phyloP scores from a whole-genome alignment of 2,888 invertebrate genomes.

The Petrolisthes manimaculis region DNA sequence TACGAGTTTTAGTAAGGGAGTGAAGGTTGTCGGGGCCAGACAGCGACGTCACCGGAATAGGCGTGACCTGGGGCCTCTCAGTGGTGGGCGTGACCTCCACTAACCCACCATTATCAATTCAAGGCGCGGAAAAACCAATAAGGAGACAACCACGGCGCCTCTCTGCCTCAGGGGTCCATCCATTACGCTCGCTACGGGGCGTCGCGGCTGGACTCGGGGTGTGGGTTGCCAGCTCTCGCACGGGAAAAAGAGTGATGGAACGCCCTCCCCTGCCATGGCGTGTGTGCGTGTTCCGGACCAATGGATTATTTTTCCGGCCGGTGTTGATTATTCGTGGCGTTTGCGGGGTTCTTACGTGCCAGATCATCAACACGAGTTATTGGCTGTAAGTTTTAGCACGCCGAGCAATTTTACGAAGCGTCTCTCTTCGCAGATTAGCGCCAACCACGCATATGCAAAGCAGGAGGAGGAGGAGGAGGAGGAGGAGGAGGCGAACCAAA shows the following conservation, averaged over 20 bases:
- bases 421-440: conserved; percentile 26
- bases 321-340: conserved; percentile 56
- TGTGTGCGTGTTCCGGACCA: conserved; percentile 46
- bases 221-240: conserved; percentile 54
- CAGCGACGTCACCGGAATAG: conserved; percentile 19
- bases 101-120: conserved; percentile 62
- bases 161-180: conserved; percentile 61
- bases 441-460: conserved; percentile 49
- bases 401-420: conserved; percentile 21
- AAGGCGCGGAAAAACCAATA: conserved; percentile 62
- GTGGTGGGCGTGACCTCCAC: conserved; percentile 57
- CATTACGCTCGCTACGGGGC: conserved; percentile 60
- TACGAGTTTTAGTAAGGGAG: not conserved
- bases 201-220: conserved; percentile 36
- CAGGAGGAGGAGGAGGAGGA: conserved; percentile 11
- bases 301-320: conserved; percentile 52
- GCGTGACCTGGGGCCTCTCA: conserved; percentile 47
- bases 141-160: conserved; percentile 60
- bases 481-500: not conserved
- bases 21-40: not conserved
- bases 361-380: conserved; percentile 41
- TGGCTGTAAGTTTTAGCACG: conserved; percentile 50
- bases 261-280: not conserved
- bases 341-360: conserved; percentile 48
- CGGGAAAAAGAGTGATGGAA: conserved; percentile 56